Conservation (phyloP, 2,797 vertebrate genomes). For the Sylvilagus floridanus region DNA sequence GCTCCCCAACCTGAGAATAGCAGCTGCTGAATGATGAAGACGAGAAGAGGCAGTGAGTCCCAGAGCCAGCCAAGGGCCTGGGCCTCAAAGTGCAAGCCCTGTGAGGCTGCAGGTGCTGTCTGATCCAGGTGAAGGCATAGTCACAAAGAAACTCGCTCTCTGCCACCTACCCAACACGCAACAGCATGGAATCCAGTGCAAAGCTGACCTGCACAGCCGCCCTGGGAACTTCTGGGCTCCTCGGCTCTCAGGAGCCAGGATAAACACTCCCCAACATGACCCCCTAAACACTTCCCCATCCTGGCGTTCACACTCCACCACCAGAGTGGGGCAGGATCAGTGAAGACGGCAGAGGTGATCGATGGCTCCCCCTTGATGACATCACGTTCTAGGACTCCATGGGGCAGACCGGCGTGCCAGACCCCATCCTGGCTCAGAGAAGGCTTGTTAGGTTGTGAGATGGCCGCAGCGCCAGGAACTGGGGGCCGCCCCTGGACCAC, state of each 20-base stretch:
- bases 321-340: too few species aligned
- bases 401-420: neutral
- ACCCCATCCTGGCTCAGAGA: neutral
- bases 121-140: neutral
- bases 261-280: neutral
- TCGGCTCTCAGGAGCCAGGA: neutral
- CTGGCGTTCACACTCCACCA: neutral
- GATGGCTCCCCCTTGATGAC: rapidly evolving
- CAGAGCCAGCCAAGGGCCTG: neutral
- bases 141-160: neutral
- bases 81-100: neutral
- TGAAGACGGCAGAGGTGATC: rapidly evolving
- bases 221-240: neutral
- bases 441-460: neutral
- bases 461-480: neutral
- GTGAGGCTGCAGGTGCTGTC: neutral
- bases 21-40: neutral
- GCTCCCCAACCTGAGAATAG: neutral
- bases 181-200: neutral
- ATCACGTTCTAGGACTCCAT: rapidly evolving
- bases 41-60: neutral
- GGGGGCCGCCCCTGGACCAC: neutral
- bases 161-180: neutral
- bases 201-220: rapidly evolving
- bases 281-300: neutral